A percentile compares a stretch with the other conserved stretches of the same genome.
These are phyloP conservation scores for Corvus cornix DNA, from an alignment of 2,113 vertebrate species.

Conservation along the genomic window DNA sequence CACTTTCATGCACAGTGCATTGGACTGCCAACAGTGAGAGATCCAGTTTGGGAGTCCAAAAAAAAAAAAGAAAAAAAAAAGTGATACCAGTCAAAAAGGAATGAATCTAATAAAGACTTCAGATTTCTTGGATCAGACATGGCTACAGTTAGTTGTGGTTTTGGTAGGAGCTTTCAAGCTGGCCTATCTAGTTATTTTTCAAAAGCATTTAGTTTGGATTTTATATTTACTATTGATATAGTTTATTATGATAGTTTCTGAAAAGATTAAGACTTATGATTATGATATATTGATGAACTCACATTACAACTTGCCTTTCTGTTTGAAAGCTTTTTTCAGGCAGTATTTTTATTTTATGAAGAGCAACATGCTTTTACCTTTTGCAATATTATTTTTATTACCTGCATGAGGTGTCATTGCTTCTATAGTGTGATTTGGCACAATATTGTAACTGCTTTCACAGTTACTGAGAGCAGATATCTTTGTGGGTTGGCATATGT, in stretches of 20 bases:
- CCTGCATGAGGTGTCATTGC: neutral
- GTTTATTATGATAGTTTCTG: neutral
- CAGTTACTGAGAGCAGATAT: neutral
- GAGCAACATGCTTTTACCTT: neutral
- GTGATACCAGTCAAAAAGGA: neutral
- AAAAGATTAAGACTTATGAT: neutral
- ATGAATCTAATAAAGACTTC: neutral
- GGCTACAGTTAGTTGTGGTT: neutral
- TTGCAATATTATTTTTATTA: neutral
- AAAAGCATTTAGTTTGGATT: neutral
- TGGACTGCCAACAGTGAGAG: neutral
- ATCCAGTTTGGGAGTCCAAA: neutral
- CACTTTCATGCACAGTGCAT: neutral
- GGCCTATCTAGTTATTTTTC: neutral
- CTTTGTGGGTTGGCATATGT: neutral
- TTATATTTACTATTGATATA: neutral
- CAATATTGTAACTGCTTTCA: neutral
- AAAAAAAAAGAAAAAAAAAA: neutral
- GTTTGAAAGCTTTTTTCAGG: neutral
- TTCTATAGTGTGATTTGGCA: neutral
- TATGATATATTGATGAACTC: neutral
- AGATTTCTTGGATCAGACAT: neutral
- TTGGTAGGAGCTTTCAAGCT: neutral
- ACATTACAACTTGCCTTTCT: neutral
- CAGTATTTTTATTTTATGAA: neutral